Evolutionary conservation across 2,797 vertebrate species (phyloP).

Genomic region (Megaceryle alcyon): DNA sequence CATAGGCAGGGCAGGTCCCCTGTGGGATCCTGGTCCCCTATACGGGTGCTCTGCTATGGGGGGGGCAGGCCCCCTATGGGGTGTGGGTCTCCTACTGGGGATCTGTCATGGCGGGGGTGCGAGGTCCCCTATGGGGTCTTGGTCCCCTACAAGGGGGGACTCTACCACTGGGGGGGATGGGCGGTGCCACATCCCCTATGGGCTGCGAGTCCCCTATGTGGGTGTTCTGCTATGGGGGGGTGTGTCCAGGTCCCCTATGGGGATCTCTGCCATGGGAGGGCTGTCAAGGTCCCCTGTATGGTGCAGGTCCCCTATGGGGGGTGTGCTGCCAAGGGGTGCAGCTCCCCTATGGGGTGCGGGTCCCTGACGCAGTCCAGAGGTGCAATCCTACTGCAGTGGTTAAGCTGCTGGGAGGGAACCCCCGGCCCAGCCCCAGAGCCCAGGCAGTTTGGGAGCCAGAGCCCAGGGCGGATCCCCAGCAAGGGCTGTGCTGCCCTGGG

Average conservation of each 20-base stretch:
- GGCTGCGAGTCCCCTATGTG: too few relatives aligned
- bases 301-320: background rate
- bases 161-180: too few relatives aligned
- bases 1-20: background rate
- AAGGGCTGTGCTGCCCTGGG: background rate
- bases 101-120: background rate
- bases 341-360: too few relatives aligned
- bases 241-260: too few relatives aligned
- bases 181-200: too few relatives aligned
- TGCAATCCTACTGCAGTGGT: fast-evolving
- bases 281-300: background rate
- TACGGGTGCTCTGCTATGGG: too few relatives aligned
- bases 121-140: too few relatives aligned
- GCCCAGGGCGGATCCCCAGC: fast-evolving
- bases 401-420: background rate
- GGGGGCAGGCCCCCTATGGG: background rate
- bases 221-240: background rate
- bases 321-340: too few relatives aligned
- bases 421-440: fast-evolving
- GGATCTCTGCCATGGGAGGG: too few relatives aligned
- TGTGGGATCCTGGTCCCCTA: background rate
- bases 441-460: background rate
- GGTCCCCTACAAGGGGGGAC: too few relatives aligned
- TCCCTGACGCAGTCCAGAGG: background rate
- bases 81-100: background rate